Conservation (phyloP, 2,797 vertebrate genomes). For the Arctocebus calabarensis region DNA sequence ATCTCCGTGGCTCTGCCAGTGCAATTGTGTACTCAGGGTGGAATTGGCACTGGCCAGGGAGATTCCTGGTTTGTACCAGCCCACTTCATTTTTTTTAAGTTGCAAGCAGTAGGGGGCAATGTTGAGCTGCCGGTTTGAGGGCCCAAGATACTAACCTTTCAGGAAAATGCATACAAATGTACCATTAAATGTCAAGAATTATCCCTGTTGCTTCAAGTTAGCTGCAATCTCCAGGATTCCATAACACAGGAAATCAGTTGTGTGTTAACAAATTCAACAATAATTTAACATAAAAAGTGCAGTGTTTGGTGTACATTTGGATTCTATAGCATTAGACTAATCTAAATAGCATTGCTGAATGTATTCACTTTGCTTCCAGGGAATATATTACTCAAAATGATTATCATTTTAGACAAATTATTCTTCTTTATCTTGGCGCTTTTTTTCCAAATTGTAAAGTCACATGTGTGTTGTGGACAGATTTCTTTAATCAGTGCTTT, state of each 20-base stretch:
- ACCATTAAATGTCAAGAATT: conserved; percentile 88
- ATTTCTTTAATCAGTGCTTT: conserved; percentile 63
- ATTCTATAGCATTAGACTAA: conserved; percentile 85
- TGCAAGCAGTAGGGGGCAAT: conserved; percentile 94
- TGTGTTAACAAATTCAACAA: conserved; percentile 91
- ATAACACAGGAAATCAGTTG: conserved; percentile 90
- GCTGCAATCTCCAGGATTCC: conserved; percentile 88
- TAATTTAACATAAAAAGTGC: conserved; percentile 88
- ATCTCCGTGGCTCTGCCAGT: conserved; percentile 34
- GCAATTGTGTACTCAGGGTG: neutral
- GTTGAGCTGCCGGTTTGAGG: conserved; percentile 90
- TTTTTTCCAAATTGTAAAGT: conserved; percentile 45
- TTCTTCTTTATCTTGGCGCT: conserved; percentile 61
- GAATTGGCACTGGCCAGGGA: neutral
- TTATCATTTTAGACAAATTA: conserved; percentile 67
- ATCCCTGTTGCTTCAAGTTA: conserved; percentile 89
- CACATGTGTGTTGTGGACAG: neutral
- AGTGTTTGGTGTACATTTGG: conserved; percentile 85
- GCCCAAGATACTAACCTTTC: conserved; percentile 48
- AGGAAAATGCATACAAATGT: conserved; percentile 82
- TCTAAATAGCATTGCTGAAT: conserved; percentile 77
- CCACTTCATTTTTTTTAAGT: neutral
- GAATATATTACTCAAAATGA: conserved; percentile 52
- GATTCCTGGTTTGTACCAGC: neutral
- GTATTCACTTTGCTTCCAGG: conserved; percentile 59